Evolutionary conservation across 2,113 vertebrate species (phyloP), one percentile per base, ranked within the genome.

Genomic region (Cyanoramphus novaezelandiae): DNA sequence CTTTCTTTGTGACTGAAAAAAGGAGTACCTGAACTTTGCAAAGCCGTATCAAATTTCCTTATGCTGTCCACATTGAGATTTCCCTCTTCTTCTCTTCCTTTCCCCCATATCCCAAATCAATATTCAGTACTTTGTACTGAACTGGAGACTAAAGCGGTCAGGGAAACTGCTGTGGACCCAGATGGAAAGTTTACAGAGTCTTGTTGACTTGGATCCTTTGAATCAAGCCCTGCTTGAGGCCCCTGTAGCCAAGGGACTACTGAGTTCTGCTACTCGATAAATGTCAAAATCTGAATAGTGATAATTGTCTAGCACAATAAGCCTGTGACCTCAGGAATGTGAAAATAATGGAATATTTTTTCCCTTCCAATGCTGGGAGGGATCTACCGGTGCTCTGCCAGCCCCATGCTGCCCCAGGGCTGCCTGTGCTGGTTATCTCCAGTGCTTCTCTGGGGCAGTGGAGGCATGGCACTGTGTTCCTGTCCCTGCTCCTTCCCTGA

Each of bases 21-120:
- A 95, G 93, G 91, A 96, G 95, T 90, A 97, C 96, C 97, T 97
- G 97, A 97, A 96, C 87, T 95, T 94, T 85, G 89, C 23, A 5
- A 74, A 95, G 87, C 92, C 6, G 3, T 76, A 95, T 97, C 94
- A 88, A 50, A 89, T 96, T 97, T 96, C 90, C 90, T 86, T 70
- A 69, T 7, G 23, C 67, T 46, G 37, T 95, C 93, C 75, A 28
- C 55, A 17, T 0, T 31, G 82, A 86, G 64, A 44, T 80, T 94
- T 86, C 69, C 39, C 28, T 64, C 44, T n/a, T 80, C 23, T 85
- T 76, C 18, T 52, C 33, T 77, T 90, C 39, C 29, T 83, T 83
- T 71, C 6, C 65, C 50, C 1, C 3, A 35, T 44, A n/a, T 39
- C 39, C 76, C 62, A 59, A 81, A 86, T 89, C 53, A 80, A n/a